These are phyloP conservation scores for Lysandra coridon DNA, from an alignment of 2,888 invertebrate genomes.

Conservation along the genomic window DNA sequence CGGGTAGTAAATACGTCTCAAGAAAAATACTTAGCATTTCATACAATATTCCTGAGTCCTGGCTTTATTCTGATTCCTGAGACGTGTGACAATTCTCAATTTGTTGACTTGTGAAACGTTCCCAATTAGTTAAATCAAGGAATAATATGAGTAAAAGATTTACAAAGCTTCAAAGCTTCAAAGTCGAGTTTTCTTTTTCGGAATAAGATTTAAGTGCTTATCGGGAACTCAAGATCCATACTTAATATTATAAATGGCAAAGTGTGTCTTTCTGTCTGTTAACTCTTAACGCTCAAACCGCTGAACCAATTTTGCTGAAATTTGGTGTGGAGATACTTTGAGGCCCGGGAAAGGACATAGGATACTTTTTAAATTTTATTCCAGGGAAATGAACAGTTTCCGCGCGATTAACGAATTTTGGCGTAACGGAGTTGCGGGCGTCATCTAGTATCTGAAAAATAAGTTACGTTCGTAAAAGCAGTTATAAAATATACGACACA, in stretches of 20 bases:
- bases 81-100: not conserved
- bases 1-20: not conserved
- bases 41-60: not conserved
- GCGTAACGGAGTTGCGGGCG: no score
- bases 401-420: no score
- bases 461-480: conserved; percentile 12
- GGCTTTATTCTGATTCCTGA: not conserved
- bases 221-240: not conserved
- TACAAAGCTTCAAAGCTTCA: not conserved
- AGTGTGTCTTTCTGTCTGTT: no score
- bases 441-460: not conserved
- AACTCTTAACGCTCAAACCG: no score
- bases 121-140: conserved; percentile 3
- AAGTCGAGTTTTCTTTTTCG: not conserved
- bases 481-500: conserved; percentile 12
- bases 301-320: no score
- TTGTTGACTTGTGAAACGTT: conserved; percentile 3
- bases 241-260: no score
- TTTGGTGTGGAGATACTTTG: no score
- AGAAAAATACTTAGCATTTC: not conserved
- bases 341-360: no score
- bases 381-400: no score
- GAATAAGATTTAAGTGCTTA: not conserved
- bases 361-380: no score
- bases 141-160: not conserved